These are phyloP conservation scores for Drosophila novamexicana DNA, from an alignment of 1,140 invertebrate species.

Conservation along the genomic window DNA sequence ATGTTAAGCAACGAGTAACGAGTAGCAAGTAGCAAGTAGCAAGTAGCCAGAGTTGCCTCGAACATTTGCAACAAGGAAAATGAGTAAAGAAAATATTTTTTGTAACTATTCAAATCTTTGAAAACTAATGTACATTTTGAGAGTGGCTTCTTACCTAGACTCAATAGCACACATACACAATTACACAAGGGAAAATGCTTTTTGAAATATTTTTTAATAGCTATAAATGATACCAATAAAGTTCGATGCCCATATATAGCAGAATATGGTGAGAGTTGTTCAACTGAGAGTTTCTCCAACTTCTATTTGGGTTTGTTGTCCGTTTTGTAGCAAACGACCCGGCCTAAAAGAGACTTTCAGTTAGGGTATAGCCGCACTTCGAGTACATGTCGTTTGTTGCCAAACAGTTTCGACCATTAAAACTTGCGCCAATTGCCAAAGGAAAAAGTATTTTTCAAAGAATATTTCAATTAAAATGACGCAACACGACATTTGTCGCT, in stretches of 20 bases:
- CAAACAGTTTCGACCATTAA: slow-evolving; percentile 20
- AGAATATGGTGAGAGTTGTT: not conserved
- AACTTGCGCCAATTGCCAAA: slow-evolving; percentile 23
- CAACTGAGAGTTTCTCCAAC: not conserved
- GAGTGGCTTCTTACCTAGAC: too few species aligned
- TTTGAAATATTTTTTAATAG: too few species aligned
- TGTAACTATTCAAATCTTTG: too few species aligned
- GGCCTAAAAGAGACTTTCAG: not conserved
- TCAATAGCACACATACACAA: too few species aligned
- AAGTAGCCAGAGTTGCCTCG: not conserved
- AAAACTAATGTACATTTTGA: too few species aligned
- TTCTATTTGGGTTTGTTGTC: not conserved
- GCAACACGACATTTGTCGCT: slow-evolving; percentile 34
- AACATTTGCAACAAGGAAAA: too few species aligned
- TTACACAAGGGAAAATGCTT: too few species aligned
- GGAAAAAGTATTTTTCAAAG: slow-evolving; percentile 29
- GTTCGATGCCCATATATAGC: not conserved
- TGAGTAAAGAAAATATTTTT: too few species aligned
- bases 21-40: not conserved
- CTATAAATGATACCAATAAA: too few species aligned
- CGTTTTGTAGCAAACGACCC: not conserved
- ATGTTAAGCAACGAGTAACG: not conserved
- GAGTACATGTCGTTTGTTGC: slow-evolving; percentile 18
- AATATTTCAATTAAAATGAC: slow-evolving; percentile 47
- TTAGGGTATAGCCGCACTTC: not conserved